These are phyloP conservation scores for Strigamia transsilvanica DNA, from an alignment of 2,888 invertebrate genomes.

Conservation along the genomic window DNA sequence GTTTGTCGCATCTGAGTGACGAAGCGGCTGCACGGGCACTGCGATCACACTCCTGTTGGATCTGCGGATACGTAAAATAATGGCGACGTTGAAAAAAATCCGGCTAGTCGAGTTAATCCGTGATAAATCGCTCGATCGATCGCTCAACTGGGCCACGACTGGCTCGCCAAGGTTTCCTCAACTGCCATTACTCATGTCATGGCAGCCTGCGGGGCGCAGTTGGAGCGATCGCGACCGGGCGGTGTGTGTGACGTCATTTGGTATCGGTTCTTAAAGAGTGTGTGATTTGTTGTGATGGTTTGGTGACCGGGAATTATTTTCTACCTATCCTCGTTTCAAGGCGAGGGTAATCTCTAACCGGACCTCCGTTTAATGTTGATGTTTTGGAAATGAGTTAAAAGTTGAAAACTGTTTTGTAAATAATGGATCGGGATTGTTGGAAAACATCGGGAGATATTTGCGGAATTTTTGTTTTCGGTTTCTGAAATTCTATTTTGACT, in stretches of 20 bases:
- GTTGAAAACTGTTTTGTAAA: too few species aligned
- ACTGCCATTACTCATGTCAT: constrained; percentile 46
- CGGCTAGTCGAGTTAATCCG: background rate
- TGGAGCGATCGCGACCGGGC: constrained; percentile 6
- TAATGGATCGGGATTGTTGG: too few species aligned
- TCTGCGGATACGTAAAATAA: background rate
- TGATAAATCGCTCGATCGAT: constrained; percentile 22
- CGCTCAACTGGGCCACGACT: constrained; percentile 38
- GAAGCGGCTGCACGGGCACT: background rate
- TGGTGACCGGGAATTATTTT: background rate
- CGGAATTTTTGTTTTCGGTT: too few species aligned
- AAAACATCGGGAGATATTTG: too few species aligned
- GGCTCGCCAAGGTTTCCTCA: constrained; percentile 7
- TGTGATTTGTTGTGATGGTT: background rate
- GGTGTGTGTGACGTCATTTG: background rate
- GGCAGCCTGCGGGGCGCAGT: constrained; percentile 44
- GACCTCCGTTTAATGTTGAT: background rate
- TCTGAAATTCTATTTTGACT: too few species aligned
- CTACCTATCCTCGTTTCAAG: background rate
- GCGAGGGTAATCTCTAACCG: background rate
- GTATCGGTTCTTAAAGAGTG: background rate
- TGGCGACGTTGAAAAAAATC: background rate
- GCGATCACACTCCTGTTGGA: constrained; percentile 10
- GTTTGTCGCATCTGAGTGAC: constrained; percentile 15
- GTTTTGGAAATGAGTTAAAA: background rate